Evolutionary conservation across 1,140 invertebrate genomes (phyloP), one percentile per base, ranked within the genome.

Genomic region (Philaenus spumarius): DNA sequence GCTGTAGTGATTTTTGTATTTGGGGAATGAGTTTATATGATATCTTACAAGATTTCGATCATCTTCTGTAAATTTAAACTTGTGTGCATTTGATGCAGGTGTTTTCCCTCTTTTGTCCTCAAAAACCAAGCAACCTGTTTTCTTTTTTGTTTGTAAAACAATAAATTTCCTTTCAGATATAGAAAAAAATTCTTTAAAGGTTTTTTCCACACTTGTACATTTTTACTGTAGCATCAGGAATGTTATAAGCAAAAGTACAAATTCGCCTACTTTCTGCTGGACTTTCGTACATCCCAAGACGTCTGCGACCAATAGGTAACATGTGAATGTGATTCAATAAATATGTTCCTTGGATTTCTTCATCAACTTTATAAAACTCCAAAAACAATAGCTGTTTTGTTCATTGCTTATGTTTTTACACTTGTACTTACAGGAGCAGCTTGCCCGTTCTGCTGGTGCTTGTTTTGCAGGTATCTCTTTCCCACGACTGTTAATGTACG

Each of bases 161-260:
- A n/a, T n/a, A n/a, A n/a, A n/a, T n/a, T n/a, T n/a, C n/a, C n/a
- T n/a, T n/a, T n/a, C n/a, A n/a, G n/a, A 19, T 57, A 26, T 19
- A 24, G 3, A 47, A 26, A 43, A 30, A 57, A 19, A 12, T 40
- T 47, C 26, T 46, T 17, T 9, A 57, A 57, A 22, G 55, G 46
- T 57, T 57, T 57, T 4, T 26, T 30, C 7, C 40, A 47, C 12
- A 57, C 24, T 57, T 57, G 55, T 9, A 57, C 55, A 57, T 57
- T 57, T 57, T 57, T 57, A 2, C 42, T 19, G 39, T 7, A 56
- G 40, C 37, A 42, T 47, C n/a, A n/a, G n/a, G n/a, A n/a, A n/a
- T n/a, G n/a, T n/a, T n/a, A n/a, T n/a, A n/a, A n/a, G n/a, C n/a
- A 47, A 57, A 57, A 57, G 1, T 46, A 26, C 55, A 57, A 57